phyloP scores from a whole-genome alignment of 2,113 vertebrate species.

The Myrmecobius fasciatus region DNA sequence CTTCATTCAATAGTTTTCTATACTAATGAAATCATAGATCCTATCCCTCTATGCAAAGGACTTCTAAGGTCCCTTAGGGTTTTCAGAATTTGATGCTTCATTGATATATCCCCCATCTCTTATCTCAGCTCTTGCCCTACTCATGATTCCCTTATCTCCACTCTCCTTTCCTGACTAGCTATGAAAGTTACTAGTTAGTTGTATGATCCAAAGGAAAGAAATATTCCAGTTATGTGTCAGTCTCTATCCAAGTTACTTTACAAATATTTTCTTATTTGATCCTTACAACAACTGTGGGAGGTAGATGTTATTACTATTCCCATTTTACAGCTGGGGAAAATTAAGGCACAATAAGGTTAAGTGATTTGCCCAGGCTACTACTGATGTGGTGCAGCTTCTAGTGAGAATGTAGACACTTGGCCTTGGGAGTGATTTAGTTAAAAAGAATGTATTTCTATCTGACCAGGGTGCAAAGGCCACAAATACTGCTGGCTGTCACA shows the following conservation, averaged over 20 bases:
- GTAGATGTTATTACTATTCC: not conserved
- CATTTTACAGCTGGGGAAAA: not conserved
- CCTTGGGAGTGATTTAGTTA: too few relatives aligned
- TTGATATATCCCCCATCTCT: too few relatives aligned
- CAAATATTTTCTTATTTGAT: not conserved
- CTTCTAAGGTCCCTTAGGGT: not conserved
- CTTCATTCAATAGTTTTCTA: not conserved
- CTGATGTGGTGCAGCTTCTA: too few relatives aligned
- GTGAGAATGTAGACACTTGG: too few relatives aligned
- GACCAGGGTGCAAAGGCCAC: too few relatives aligned
- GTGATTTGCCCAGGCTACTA: not conserved
- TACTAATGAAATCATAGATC: not conserved
- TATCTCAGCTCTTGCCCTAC: too few relatives aligned
- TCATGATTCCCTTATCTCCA: too few relatives aligned
- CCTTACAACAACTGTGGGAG: not conserved
- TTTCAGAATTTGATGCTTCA: not conserved
- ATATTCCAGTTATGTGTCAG: not conserved
- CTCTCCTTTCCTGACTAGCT: too few relatives aligned
- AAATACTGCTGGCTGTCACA: too few relatives aligned
- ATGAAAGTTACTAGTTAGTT: too few relatives aligned
- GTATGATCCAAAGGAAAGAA: too few relatives aligned
- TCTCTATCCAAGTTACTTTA: not conserved
- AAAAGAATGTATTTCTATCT: too few relatives aligned
- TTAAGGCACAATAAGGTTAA: not conserved
- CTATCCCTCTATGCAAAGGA: not conserved